These are phyloP conservation scores for Lycopodina hypogea DNA, from an alignment of 37 sponge, comb jelly and placozoan species.

Conservation along the genomic window DNA sequence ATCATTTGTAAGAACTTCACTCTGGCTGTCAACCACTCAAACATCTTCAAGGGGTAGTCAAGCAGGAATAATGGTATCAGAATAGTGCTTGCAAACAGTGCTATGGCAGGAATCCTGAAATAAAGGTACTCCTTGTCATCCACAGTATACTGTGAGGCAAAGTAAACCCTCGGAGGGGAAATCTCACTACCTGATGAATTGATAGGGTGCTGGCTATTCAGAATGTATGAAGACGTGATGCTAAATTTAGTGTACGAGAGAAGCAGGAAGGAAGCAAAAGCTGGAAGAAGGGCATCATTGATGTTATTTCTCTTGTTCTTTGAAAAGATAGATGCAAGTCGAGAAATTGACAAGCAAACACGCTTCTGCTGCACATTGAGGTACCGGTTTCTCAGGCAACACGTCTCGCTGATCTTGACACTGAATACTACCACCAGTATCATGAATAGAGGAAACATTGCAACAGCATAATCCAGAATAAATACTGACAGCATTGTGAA, in stretches of 20 bases:
- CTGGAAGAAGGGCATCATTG: slow-evolving; percentile 22
- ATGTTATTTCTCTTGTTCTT: not conserved
- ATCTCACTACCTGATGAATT: not conserved
- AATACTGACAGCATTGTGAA: slow-evolving; percentile 20
- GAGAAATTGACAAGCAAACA: not conserved
- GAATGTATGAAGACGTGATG: slow-evolving; percentile 37
- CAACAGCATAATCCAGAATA: slow-evolving; percentile 28
- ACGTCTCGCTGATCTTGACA: not conserved
- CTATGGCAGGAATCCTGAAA: slow-evolving; percentile 26
- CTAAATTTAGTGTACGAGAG: slow-evolving; percentile 72
- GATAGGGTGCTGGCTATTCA: not conserved
- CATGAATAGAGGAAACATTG: slow-evolving; percentile 41
- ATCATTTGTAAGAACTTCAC: not conserved
- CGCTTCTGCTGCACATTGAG: not conserved
- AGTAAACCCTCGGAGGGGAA: slow-evolving; percentile 1
- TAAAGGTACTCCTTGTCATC: not conserved
- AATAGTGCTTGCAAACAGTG: slow-evolving; percentile 34
- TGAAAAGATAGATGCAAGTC: not conserved
- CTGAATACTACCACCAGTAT: not conserved
- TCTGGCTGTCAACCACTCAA: slow-evolving; percentile 12
- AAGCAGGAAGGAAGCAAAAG: slow-evolving; percentile 60
- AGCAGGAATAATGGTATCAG: slow-evolving; percentile 60
- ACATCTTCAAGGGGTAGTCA: slow-evolving; percentile 28
- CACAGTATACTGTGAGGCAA: slow-evolving; percentile 11
- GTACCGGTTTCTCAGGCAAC: not conserved